phyloP scores from a whole-genome alignment of 2,113 vertebrate species.

The Acinonyx jubatus region DNA sequence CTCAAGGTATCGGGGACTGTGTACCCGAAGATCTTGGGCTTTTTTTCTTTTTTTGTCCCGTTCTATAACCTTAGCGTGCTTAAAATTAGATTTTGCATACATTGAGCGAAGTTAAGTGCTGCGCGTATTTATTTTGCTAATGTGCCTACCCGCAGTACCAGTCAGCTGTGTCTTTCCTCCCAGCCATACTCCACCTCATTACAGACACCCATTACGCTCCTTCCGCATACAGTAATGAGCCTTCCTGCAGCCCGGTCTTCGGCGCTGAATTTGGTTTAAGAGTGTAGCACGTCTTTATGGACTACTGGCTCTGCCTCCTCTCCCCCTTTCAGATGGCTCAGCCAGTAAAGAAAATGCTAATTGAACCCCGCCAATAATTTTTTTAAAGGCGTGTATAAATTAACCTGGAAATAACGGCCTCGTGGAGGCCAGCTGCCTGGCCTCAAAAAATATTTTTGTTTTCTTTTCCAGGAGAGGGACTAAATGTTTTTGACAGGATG shows the following conservation, averaged over 20 bases:
- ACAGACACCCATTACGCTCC: slow-evolving; percentile 67
- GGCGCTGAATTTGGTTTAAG: slow-evolving; percentile 66
- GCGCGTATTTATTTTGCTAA: slow-evolving; percentile 65
- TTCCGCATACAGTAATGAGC: slow-evolving; percentile 61
- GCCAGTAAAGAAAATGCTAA: slow-evolving; percentile 75
- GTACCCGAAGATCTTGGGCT: neutral
- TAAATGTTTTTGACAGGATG: neutral
- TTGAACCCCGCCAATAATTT: slow-evolving; percentile 73
- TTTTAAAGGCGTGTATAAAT: slow-evolving; percentile 75
- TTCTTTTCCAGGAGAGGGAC: slow-evolving; percentile 64
- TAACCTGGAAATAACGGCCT: slow-evolving; percentile 62
- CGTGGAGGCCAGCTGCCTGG: neutral
- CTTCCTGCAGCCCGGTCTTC: slow-evolving; percentile 67
- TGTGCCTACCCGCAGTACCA: slow-evolving; percentile 73
- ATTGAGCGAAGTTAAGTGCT: neutral
- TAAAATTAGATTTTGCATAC: slow-evolving; percentile 50
- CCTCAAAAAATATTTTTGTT: slow-evolving; percentile 63
- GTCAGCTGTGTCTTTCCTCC: slow-evolving; percentile 82
- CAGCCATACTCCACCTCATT: slow-evolving; percentile 80
- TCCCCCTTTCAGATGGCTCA: slow-evolving; percentile 47
- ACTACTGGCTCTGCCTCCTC: slow-evolving; percentile 61
- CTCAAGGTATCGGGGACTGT: neutral
- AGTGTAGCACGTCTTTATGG: slow-evolving; percentile 62
- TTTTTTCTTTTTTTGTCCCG: neutral
- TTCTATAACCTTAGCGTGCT: neutral